Evolutionary conservation across 2,888 invertebrate genomes (phyloP), one percentile per base, ranked within the genome.

Genomic region (Ochropleura plecta): DNA sequence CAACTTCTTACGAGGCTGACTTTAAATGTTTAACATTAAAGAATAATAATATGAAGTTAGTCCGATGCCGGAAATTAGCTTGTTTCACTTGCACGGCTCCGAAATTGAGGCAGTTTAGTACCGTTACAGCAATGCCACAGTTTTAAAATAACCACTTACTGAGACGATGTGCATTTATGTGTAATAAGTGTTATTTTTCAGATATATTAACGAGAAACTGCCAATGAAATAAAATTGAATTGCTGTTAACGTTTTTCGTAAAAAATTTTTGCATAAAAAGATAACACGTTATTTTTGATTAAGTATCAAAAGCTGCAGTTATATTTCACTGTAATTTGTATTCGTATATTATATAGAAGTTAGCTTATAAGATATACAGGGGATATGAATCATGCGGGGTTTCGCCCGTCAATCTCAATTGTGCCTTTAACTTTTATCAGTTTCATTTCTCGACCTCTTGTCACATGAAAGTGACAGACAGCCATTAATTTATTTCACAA

Each of bases 51-150:
- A 91, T 90, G 91, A 92, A 91, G 90, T 88, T 64, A 70, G 89
- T 82, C 87, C 87, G 88, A 82, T 86, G 88, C 92, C 93, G 94
- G 93, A 95, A 95, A 95, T 94, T 92, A 92, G 89, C 91, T 92
- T 91, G 90, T 92, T 92, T 91, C 88, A 91, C 91, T 91, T 91
- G 88, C 90, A 90, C 75, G 73, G 83, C 79, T 85, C 88, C 87
- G 87, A 90, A 92, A 92, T 93, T 92, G 91, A 93, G 90, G 93
- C 91, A 88, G 90, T 93, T 93, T 93, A 87, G 90, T 94, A 92
- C 95, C 94, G 95, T 95, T 95, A 94, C 75, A 73, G 83, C 90
- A 90, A 91, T 89, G 88, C 91, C 90, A 92, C 90, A 92, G 89
- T 93, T 93, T 92, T 93, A 91, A 90, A 90, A 90, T 87, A 87